These are phyloP conservation scores for Haemorhous mexicanus DNA, from an alignment of 2,113 vertebrate genomes.

Conservation along the genomic window DNA sequence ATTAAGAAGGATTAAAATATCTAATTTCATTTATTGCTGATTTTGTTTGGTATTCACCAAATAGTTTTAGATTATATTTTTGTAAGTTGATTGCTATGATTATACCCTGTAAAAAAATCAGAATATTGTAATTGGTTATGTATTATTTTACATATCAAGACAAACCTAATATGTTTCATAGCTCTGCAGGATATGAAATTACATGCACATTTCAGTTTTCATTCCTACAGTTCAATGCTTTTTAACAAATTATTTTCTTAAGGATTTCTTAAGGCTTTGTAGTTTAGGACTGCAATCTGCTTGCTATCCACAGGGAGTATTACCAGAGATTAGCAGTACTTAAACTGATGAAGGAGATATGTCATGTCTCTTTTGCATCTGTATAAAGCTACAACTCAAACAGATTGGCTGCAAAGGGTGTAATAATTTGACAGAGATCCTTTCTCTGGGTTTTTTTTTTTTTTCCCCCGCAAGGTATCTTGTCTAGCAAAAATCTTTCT, in stretches of 20 bases:
- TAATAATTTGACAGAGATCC: background rate
- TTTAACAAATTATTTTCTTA: constrained; percentile 63
- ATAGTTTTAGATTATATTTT: background rate
- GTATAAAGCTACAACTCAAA: background rate
- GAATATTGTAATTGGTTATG: background rate
- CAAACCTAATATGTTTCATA: background rate
- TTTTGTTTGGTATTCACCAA: constrained; percentile 15
- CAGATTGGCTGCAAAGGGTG: background rate
- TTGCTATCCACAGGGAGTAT: constrained; percentile 43
- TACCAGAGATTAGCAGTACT: constrained; percentile 55
- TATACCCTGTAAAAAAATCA: background rate
- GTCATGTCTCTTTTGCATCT: background rate
- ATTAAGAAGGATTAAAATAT: constrained; percentile 15
- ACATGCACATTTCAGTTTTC: constrained; percentile 14
- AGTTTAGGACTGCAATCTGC: constrained; percentile 50
- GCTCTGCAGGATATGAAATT: constrained; percentile 28
- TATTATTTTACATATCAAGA: background rate
- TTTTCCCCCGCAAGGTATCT: background rate
- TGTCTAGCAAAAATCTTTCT: background rate
- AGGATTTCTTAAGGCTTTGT: constrained; percentile 46
- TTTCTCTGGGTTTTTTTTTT: background rate
- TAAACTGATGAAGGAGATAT: constrained; percentile 51
- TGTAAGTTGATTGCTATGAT: constrained; percentile 15
- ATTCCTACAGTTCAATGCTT: constrained; percentile 23
- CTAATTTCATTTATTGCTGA: constrained; percentile 42